Evolutionary conservation across 1,140 invertebrate species (phyloP), one percentile per base, ranked within the genome.

Genomic region (Zeugodacus cucurbitae): DNA sequence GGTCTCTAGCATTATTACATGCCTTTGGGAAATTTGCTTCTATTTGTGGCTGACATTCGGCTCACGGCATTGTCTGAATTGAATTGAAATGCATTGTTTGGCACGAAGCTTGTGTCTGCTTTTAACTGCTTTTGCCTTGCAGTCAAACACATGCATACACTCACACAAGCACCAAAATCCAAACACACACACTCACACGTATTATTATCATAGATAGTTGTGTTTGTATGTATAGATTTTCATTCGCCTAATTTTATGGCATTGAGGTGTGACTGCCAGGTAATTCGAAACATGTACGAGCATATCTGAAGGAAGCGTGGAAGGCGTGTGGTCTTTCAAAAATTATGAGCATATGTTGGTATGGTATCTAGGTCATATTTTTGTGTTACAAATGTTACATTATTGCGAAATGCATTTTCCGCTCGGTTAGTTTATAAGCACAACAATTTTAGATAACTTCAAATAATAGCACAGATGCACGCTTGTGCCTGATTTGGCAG

Each of bases 51-150:
- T 82, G 74, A 29, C 37, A 82, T 82, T 48, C 74, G 41, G 74
- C 74, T 82, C n/a, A 48, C 22, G 41, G 41, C 74, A 82, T 82
- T 82, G 74, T 82, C 74, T 82, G 74, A 82, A 82, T 82, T 82
- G 74, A 82, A 82, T 82, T 82, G 74, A 82, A 48, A 44, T 82
- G 74, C 74, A 82, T 82, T 82, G 74, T 82, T 82, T 82, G 74
- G 74, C 74, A 82, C n/a, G 41, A 29, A 48, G n/a, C 74, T 37
- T 82, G 22, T 82, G 26, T 82, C 74, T 82, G 74, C 41, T 48
- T 48, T 82, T 82, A 48, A 82, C 74, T 82, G 74, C 41, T 22
- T 26, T 7, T 48, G 22, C 74, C 34, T 44, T 48, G 44, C 74
- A 54, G 37, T 17, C 20, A 34, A 70, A 37, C 7, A 32, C 32